These are phyloP conservation scores for Sminthurinus aureus DNA, from an alignment of 2,888 invertebrate species.

Conservation along the genomic window DNA sequence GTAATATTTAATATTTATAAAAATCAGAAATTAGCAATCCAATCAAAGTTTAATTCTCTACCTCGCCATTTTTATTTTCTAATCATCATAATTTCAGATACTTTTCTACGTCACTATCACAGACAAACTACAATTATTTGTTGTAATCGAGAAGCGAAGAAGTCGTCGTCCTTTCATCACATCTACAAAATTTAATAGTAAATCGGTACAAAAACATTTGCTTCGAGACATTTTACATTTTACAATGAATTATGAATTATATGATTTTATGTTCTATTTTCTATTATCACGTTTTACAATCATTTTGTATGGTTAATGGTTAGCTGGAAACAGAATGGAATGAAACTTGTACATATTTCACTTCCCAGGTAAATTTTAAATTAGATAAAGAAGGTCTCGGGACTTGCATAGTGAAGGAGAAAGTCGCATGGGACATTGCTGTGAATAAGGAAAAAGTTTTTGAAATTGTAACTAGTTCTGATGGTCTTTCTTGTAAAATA, in stretches of 20 bases:
- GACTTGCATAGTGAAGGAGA: neutral
- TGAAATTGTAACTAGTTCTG: slow-evolving; percentile 3
- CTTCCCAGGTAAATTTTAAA: slow-evolving; percentile 19
- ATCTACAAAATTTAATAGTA: slow-evolving; percentile 22
- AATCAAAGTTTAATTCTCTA: no score
- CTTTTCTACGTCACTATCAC: slow-evolving; percentile 22
- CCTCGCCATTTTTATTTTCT: no score
- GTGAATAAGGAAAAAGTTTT: slow-evolving; percentile 3
- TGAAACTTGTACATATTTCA: neutral
- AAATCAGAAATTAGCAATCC: no score
- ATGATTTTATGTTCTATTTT: no score
- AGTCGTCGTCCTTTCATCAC: slow-evolving; percentile 14
- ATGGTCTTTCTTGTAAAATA: neutral
- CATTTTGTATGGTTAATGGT: neutral
- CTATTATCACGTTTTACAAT: no score
- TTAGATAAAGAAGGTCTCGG: slow-evolving; percentile 2
- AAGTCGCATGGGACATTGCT: neutral
- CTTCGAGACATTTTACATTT: neutral
- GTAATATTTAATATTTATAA: no score
- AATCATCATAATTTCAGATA: no score
- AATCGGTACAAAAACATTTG: neutral
- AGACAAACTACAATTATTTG: slow-evolving; percentile 11
- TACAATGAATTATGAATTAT: no score
- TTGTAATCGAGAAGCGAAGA: slow-evolving; percentile 3
- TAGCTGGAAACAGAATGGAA: neutral